These are phyloP conservation scores for Mythimna lalbum DNA, from an alignment of 2,888 invertebrate genomes.

Conservation along the genomic window DNA sequence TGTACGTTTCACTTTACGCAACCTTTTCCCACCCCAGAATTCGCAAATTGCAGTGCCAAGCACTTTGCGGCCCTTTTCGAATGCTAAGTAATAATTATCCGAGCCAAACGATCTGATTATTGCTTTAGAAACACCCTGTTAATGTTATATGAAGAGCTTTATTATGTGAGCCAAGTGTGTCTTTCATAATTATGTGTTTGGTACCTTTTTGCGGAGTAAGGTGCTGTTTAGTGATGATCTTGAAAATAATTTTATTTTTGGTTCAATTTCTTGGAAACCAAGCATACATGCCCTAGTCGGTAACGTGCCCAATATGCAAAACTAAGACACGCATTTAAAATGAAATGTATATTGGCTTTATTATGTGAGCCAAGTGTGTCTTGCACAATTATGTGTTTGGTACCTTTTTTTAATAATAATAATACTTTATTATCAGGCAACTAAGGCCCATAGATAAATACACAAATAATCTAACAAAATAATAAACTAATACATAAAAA, in stretches of 20 bases:
- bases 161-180: constrained; percentile 31
- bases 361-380: no score
- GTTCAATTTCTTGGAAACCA: no score
- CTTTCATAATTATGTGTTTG: constrained; percentile 31
- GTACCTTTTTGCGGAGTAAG: not conserved
- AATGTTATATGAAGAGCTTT: constrained; percentile 44
- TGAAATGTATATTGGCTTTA: no score
- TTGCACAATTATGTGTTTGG: no score
- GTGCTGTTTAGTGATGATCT: constrained; percentile 2
- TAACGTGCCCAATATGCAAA: no score
- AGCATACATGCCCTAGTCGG: no score
- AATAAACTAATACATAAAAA: no score
- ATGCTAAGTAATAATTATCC: constrained; percentile 66
- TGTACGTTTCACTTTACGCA: constrained; percentile 54
- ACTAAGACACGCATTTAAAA: no score
- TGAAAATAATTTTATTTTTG: not conserved
- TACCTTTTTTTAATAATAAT: no score
- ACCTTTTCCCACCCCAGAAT: constrained; percentile 61
- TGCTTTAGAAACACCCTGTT: constrained; percentile 43
- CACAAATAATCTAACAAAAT: no score
- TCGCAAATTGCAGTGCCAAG: constrained; percentile 68
- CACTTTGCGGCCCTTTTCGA: constrained; percentile 64
- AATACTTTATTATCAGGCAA: no score
- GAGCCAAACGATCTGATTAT: constrained; percentile 64
- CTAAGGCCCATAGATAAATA: no score